Base-by-base conservation (phyloP, 2,113 vertebrate species). In the Alexandromys fortis region DNA sequence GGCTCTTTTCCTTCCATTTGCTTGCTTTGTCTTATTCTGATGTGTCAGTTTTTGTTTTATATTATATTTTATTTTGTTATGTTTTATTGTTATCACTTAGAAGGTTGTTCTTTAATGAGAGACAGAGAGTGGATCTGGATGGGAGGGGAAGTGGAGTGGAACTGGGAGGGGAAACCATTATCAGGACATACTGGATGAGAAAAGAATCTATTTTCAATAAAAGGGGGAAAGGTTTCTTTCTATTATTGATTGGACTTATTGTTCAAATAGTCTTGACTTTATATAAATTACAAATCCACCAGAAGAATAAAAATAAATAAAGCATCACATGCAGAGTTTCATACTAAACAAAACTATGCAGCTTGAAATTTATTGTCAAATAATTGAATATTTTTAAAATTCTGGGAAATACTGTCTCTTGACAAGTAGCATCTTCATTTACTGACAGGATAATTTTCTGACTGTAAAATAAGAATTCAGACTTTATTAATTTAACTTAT, bases 251-350 rank as follows among this genome's bases (percentile, higher is more conserved):
- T 47, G 38, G 35, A 78, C 49, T 79, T 90, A 58, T n/a, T 93
- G 21, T 79, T 91, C 65, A 58, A 35, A 72, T 35, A 58, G 52
- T 75, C 38, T 89, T 26, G 21, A 75, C 45, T 89, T 38, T 21
- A 94, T 49, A 82, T 88, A 75, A 47, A 81, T 75, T 86, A 45
- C 81, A 86, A 93, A 70, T 78, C 63, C 17, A 83, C 13, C n/a
- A 67, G 19, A 49, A 88, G 38, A 90, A 86, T 83, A n/a, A 86
- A 87, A 93, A 85, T 5, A 45, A 93, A 94, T 73, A 90, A 95
- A 94, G 90, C 52, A 79, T 30, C 21, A 28, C 94, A 89, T n/a
- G 45, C 49, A 70, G 33, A 81, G 68, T 82, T 89, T 16, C 83
- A 83, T 85, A 55, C 14, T 68, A 81, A 68, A 83, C 61, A 92